Evolutionary conservation across 92 coral and sea anemone genomes (phyloP), one percentile per base, ranked within the genome.

Genomic region (Chrysogorgia sp.): DNA sequence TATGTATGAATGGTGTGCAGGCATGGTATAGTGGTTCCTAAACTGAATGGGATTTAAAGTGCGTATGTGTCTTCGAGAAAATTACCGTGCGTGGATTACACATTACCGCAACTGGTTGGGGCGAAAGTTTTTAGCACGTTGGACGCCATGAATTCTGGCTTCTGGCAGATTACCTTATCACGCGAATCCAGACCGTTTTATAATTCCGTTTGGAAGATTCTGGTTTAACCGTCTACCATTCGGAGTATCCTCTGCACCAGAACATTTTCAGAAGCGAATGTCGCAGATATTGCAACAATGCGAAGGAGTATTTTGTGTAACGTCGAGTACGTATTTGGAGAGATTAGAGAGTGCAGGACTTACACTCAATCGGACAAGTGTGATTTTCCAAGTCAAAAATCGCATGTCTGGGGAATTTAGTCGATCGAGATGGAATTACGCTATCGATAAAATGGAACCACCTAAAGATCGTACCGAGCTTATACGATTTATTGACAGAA

Each of bases 21-120:
- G 57, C n/a, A 58, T 79, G 56, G 84, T 79, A n/a, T n/a, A 10
- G 84, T 79, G 34, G 84, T 79, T 14, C 77, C 84, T n/a, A 79
- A 76, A 79, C 30, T 43, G 1, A 72, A 29, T 15, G 74, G 55
- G 0, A n/a, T n/a, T n/a, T n/a, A 31, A 67, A 17, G 74, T 67
- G 4, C 31, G 52, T 31, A 10, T 67, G 22, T 67, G 74, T 40
- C 20, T 26, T 17, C 24, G n/a, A n/a, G n/a, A n/a, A n/a, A n/a
- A n/a, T n/a, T n/a, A n/a, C n/a, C n/a, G n/a, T n/a, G n/a, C n/a
- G n/a, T n/a, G n/a, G n/a, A n/a, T n/a, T n/a, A n/a, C n/a, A n/a
- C n/a, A n/a, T n/a, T n/a, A n/a, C n/a, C n/a, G n/a, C n/a, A n/a
- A n/a, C n/a, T n/a, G n/a, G n/a, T n/a, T n/a, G n/a, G n/a, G n/a